Evolutionary conservation across 2,888 invertebrate species (phyloP).

Genomic region (Lochmaea crataegi): DNA sequence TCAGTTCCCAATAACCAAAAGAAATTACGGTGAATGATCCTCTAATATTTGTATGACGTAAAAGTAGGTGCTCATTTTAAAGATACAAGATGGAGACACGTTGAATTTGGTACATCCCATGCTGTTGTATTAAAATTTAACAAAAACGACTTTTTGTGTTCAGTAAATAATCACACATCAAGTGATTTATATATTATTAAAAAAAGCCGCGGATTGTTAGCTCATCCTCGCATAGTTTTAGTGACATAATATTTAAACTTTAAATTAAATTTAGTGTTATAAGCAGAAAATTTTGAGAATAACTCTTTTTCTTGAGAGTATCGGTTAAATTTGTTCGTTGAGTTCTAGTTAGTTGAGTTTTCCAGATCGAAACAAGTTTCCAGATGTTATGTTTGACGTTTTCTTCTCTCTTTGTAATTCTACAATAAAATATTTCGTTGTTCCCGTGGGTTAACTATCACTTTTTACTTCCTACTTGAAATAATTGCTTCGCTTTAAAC

Average conservation of each 20-base stretch:
- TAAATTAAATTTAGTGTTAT: slow-evolving; percentile 56
- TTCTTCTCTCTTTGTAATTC: no score
- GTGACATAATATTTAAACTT: slow-evolving; percentile 56
- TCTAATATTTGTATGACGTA: background rate
- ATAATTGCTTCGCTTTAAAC: no score
- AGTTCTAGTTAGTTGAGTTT: background rate
- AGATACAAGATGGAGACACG: background rate
- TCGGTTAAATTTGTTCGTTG: slow-evolving; percentile 19
- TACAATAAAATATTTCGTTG: no score
- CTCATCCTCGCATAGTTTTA: slow-evolving; percentile 63
- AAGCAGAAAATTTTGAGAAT: slow-evolving; percentile 47
- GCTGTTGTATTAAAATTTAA: slow-evolving; percentile 2
- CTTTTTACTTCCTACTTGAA: no score
- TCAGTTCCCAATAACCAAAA: no score
- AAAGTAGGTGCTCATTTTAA: background rate
- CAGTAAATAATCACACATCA: slow-evolving; percentile 34
- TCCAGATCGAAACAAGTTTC: no score
- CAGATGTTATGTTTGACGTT: no score
- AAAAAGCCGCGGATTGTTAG: slow-evolving; percentile 60
- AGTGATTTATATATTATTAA: slow-evolving; percentile 45
- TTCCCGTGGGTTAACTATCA: no score
- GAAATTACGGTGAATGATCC: background rate
- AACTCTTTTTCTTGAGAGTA: slow-evolving; percentile 38
- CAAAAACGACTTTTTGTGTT: slow-evolving; percentile 22
- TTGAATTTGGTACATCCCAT: background rate